Evolutionary conservation across 2,797 vertebrate genomes (phyloP).

Genomic region (Myotis myotis): DNA sequence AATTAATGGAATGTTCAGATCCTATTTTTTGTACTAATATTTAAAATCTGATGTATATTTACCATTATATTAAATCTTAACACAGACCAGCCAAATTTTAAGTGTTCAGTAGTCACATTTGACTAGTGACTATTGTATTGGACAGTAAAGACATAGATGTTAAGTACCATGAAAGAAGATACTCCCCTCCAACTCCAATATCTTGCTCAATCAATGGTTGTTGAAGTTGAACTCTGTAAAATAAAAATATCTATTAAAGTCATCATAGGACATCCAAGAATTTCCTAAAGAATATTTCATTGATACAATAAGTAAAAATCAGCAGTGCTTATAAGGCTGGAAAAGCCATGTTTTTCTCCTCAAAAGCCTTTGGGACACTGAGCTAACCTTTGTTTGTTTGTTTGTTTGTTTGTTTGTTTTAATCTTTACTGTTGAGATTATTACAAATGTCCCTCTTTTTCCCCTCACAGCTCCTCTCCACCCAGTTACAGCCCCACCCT

Average conservation of each 20-base stretch:
- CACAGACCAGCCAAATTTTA: not conserved
- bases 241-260: slow-evolving; percentile 18
- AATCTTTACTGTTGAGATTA: too few species aligned
- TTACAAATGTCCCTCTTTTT: too few species aligned
- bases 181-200: not conserved
- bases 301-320: slow-evolving; percentile 28
- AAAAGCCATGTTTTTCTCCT: not conserved
- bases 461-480: too few species aligned
- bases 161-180: not conserved
- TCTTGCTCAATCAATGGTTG: not conserved
- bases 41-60: not conserved
- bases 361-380: not conserved
- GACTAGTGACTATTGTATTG: not conserved
- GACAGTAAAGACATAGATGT: not conserved
- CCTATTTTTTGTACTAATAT: not conserved
- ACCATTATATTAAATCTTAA: not conserved
- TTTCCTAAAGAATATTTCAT: slow-evolving; percentile 2
- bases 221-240: slow-evolving; percentile 1
- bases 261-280: not conserved
- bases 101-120: not conserved
- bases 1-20: not conserved
- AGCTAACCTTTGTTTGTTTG: not conserved
- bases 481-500: too few species aligned
- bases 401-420: too few species aligned
- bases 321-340: not conserved